Evolutionary conservation across 2,113 vertebrate genomes (phyloP).

Genomic region (Phodopus roborovskii): DNA sequence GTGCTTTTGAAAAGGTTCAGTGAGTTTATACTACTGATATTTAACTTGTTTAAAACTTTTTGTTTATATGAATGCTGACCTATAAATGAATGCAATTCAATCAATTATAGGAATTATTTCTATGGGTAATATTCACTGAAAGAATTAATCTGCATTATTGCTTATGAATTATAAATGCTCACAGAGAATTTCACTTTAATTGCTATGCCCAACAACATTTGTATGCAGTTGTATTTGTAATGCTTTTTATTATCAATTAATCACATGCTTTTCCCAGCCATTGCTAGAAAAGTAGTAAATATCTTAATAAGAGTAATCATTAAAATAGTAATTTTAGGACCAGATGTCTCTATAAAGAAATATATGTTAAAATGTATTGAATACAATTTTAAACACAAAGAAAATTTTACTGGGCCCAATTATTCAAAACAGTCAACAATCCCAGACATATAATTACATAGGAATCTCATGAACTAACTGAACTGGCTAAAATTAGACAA

Average conservation of each 20-base stretch:
- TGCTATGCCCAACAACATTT: constrained; percentile 2
- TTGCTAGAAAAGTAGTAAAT: constrained; percentile 18
- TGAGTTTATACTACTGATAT: background rate
- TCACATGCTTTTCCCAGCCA: background rate
- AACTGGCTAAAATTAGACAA: background rate
- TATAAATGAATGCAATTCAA: constrained; percentile 16
- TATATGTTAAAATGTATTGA: background rate
- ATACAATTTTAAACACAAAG: background rate
- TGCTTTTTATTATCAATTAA: constrained; percentile 35
- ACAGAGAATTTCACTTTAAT: constrained; percentile 35
- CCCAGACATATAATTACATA: background rate
- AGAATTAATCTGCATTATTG: background rate
- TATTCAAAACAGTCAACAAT: background rate
- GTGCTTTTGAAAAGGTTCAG: background rate
- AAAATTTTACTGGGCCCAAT: background rate
- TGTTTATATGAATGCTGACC: background rate
- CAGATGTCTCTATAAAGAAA: background rate
- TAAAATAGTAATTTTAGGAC: constrained; percentile 4
- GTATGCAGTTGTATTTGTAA: constrained; percentile 40
- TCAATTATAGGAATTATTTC: constrained; percentile 1
- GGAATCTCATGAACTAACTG: background rate
- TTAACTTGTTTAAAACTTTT: background rate
- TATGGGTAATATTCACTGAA: background rate
- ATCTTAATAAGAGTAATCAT: constrained; percentile 26
- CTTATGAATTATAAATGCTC: constrained; percentile 5